Base-by-base conservation (phyloP, 2,888 invertebrate species). In the Sceliomorpha sp. region DNA sequence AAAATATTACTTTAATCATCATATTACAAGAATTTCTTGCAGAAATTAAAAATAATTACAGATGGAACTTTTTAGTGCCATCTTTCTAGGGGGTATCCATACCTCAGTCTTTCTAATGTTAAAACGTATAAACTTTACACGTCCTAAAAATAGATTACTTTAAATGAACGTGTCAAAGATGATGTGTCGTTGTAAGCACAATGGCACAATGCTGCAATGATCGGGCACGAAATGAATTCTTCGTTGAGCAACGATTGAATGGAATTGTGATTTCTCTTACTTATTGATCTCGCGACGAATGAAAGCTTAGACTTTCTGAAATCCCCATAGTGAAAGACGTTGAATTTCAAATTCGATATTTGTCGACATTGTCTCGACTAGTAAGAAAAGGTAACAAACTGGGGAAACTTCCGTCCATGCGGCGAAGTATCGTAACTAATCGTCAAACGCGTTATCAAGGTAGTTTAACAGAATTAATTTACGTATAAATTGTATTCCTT, bases 321-420 rank as follows among this genome's bases (percentile, higher is more conserved):
- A 32, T 32, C 2, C 12, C 9, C 12, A 2, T 32, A 32, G 32
- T 7, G 12, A 9, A n/a, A 12, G 32, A 32, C 12, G 32, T 10
- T 32, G 32, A 32, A 32, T 32, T 32, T 10, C 9, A 10, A 32
- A 32, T 32, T 10, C 32, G 12, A 32, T 32, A 32, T 32, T 32
- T 32, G 7, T 32, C 32, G 9, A 9, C 32, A 12, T 32, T 32
- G 32, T 7, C 29, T 29, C 8, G 32, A 32, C 9, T 32, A 2
- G 9, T 10, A 32, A 1, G 10, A 4, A 32, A 10, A 32, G 9
- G 10, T 12, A 7, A 9, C 9, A 32, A 32, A 32, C 12, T 12
- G 9, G 8, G 12, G 2, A 32, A 32, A 32, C 1, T 32, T 32
- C 12, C n/a, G 6, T 3, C 24, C 24, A 5, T 24, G n/a, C n/a